Evolutionary conservation across 2,113 vertebrate genomes (phyloP), one percentile per base, ranked within the genome.

Genomic region (Merops nubicus): DNA sequence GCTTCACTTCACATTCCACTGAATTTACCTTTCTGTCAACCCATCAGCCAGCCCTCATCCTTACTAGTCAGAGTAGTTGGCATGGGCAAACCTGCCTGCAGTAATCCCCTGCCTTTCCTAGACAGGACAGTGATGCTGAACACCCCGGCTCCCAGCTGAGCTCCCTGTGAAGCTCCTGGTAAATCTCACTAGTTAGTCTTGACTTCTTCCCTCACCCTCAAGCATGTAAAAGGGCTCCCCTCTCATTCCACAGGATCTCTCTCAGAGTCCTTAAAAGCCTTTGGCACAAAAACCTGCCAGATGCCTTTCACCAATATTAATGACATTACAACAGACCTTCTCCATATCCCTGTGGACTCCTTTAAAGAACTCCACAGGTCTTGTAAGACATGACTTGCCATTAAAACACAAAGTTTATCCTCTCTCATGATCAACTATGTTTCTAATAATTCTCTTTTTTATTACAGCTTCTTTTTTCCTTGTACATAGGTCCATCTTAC

Each of bases 131-230:
- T 1, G 50, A 43, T 2, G 3, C 28, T 38, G 23, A 68, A 38
- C 9, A 3, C 3, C 0, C 0, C 10, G 59, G 34, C 31, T 84
- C 13, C 40, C 85, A 84, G 43, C 3, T 0, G 12, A 56, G 67
- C 31, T 43, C 50, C 63, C 38, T 20, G 31, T 13, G 45, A 21
- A 38, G 43, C 19, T 23, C 56, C 43, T 64, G 63, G 45, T 56
- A 69, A 68, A 57, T 31, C 18, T 21, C 51, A 64, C 17, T 22
- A 5, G 13, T n/a, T 29, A n/a, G 31, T 70, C 42, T n/a, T 16
- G 26, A 34, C 10, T 23, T 43, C 53, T 26, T 4, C 14, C 23
- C 34, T 25, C 29, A 20, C 22, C 33, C 60, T 68, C 33, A n/a
- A 36, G 43, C 42, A 34, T 1, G 3, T 21, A 18, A 34, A 38